Conservation (phyloP, 1,140 invertebrate genomes). For the Aphidius gifuensis region DNA sequence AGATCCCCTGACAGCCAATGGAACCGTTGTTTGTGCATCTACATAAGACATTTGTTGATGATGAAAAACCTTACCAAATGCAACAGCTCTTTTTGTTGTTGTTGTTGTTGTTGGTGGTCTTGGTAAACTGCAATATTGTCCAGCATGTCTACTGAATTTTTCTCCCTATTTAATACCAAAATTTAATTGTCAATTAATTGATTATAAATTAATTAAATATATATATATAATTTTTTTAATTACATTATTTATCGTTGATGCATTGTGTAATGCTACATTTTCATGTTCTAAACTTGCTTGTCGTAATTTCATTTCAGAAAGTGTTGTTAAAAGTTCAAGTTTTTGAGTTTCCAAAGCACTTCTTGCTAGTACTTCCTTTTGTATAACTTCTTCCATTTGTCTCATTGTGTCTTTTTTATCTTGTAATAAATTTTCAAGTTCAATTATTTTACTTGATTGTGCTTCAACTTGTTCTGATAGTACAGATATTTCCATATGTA, state of each 20-base stretch:
- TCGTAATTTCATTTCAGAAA: slow-evolving; percentile 84
- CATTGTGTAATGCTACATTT: slow-evolving; percentile 67
- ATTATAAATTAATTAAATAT: slow-evolving; percentile 28
- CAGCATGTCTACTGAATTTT: slow-evolving; percentile 49
- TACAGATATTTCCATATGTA: slow-evolving; percentile 85
- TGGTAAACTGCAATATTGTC: slow-evolving; percentile 76
- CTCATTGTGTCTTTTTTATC: slow-evolving; percentile 75
- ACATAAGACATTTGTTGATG: slow-evolving; percentile 35
- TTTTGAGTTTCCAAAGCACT: slow-evolving; percentile 91
- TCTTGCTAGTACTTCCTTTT: slow-evolving; percentile 82
- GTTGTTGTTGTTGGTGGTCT: slow-evolving; percentile 60
- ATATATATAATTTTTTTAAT: slow-evolving; percentile 16
- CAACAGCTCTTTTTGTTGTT: slow-evolving; percentile 60
- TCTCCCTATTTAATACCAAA: slow-evolving; percentile 36
- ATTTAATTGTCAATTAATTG: slow-evolving; percentile 31
- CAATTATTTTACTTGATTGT: slow-evolving; percentile 86
- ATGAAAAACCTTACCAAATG: slow-evolving; percentile 67
- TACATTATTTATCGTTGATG: slow-evolving; percentile 46
- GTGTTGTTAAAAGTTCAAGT: slow-evolving; percentile 83
- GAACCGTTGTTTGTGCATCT: slow-evolving; percentile 41
- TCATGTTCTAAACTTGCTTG: slow-evolving; percentile 81
- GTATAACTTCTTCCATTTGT: slow-evolving; percentile 79
- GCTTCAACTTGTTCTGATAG: slow-evolving; percentile 89
- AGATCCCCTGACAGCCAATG: slow-evolving; percentile 44
- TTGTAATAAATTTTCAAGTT: slow-evolving; percentile 78